Evolutionary conservation across 2,113 vertebrate genomes (phyloP), one percentile per base, ranked within the genome.

Genomic region (Blennius ocellaris): DNA sequence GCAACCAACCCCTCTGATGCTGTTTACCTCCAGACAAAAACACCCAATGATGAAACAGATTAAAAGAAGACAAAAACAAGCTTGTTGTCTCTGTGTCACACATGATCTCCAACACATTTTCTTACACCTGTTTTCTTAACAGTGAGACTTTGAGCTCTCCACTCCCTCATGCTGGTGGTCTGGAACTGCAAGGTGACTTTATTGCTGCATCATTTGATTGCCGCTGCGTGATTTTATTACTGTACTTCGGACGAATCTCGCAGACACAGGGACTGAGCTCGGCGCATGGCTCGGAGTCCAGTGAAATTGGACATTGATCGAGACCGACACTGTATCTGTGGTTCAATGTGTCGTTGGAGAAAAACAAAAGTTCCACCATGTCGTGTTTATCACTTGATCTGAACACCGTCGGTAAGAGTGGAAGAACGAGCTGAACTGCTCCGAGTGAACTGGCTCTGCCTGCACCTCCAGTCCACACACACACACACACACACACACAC

Each of bases 361-460:
- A 72, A 16, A 50, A 47, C 38, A 10, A 58, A 75, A 74, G 65
- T 49, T 30, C 15, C 44, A 56, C 45, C 56, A 11, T 72, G 12
- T 72, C 41, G 58, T 62, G 37, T 63, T 77, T 80, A 55, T 67
- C 61, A 56, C 48, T 78, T 79, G 52, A 48, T 61, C 38, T 66
- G 0, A 2, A 89, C 76, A 82, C 72, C 15, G 41, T 17, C 58
- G 60, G n/a, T 6, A 17, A 71, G 55, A 84, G 84, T 80, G 66
- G 77, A 58, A 0, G 10, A 90, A 69, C 89, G 14, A 76, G 89
- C 37, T 40, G 7, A 74, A 61, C 87, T n/a, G 64, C 78, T 86
- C 59, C 53, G 51, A 40, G 21, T 16, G 73, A 92, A 89, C 92
- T 60, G 65, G 90, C 69, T 90, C 61, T 61, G 8, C 90, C 76